Percentiles rank a stretch among this genome's conserved stretches.
Conservation (phyloP, 1,140 invertebrate species). For the Papilio polytes region DNA sequence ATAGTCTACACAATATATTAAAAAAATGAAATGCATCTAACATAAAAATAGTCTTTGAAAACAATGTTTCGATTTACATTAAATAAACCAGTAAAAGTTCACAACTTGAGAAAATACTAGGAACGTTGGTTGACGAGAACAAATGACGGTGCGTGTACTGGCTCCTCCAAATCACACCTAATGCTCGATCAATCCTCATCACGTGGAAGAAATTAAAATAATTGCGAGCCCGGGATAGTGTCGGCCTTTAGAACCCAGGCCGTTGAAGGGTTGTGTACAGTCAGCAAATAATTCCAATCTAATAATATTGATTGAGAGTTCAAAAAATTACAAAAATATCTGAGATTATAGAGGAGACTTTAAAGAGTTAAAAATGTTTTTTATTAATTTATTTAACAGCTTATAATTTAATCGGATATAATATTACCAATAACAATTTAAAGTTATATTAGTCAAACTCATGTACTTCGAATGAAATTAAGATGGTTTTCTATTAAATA, state of each 20-base stretch:
- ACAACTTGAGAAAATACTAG: conserved; percentile 11
- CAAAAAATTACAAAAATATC: neutral
- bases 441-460: neutral
- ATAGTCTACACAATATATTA: neutral
- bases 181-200: conserved; percentile 73
- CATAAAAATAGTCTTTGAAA: too few relatives aligned
- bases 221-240: conserved; percentile 63
- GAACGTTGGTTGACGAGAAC: conserved; percentile 57
- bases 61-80: neutral
- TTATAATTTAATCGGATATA: too few relatives aligned
- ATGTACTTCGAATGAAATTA: neutral
- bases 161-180: conserved; percentile 63
- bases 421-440: too few relatives aligned
- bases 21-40: too few relatives aligned
- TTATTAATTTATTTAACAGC: too few relatives aligned
- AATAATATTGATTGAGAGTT: neutral
- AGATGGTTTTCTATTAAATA: neutral
- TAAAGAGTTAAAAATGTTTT: too few relatives aligned
- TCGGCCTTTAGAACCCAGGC: conserved; percentile 49
- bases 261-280: conserved; percentile 52
- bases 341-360: too few relatives aligned
- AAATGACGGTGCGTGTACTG: conserved; percentile 59
- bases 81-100: conserved; percentile 9
- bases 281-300: conserved; percentile 24
- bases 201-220: conserved; percentile 76